Evolutionary conservation across 1,140 invertebrate genomes (phyloP), one percentile per base, ranked within the genome.

Genomic region (Cylas formicarius): DNA sequence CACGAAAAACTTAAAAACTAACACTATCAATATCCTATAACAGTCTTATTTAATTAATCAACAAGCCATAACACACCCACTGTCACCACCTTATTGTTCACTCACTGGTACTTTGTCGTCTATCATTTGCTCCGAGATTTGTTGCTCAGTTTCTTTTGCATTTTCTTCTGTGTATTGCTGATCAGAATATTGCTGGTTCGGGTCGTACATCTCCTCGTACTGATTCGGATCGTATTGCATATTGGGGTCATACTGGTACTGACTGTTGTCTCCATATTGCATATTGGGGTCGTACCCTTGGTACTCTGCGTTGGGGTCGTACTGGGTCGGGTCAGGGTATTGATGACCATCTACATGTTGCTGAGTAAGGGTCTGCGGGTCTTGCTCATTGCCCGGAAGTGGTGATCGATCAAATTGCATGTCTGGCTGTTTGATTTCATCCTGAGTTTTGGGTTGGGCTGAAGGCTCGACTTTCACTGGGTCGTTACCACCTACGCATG

Each of bases 201-300:
- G 40, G 38, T 53, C 42, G 16, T 54, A 54, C 0, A 21, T 22
- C 14, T 35, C 35, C 42, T 61, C 57, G 26, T 54, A 50, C 16
- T 61, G 54, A 44, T 41, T 48, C 2, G 44, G 38, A 46, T 57
- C 48, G 26, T 60, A 61, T 17, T 58, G 50, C 19, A 57, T 33
- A 31, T 58, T 51, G 7, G 49, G 48, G 28, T 55, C 36, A 11
- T 53, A 59, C 11, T 50, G 49, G 24, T 48, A 48, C 16, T 38
- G 44, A n/a, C 27, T 29, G 4, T 18, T 14, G 19, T 23, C 21
- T n/a, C 19, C 11, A 26, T 44, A 50, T 36, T 50, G 40, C 17
- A 35, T 23, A 33, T 50, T 32, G 11, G 48, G 47, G 24, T 43
- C 32, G 5, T n/a, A 11, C 10, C 9, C 18, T 17, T 44, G 6